Evolutionary conservation across 2,888 invertebrate genomes (phyloP).

Genomic region (Oxycera nigricornis): DNA sequence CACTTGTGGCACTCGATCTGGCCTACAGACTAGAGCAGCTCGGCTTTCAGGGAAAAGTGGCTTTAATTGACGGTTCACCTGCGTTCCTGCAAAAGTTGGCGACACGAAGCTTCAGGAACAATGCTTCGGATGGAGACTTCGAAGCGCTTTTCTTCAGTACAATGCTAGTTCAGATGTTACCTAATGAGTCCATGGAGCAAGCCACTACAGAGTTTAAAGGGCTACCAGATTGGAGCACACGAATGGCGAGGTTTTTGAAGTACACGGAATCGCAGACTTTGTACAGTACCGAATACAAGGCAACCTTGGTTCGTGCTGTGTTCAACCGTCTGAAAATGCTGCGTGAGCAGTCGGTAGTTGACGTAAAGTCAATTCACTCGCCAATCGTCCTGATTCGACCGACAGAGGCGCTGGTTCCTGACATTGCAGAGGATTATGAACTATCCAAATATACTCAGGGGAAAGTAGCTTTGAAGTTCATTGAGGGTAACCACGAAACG

Average conservation of each 20-base stretch:
- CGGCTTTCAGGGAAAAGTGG: background rate
- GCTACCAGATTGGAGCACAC: constrained; percentile 60
- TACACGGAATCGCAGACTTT: constrained; percentile 64
- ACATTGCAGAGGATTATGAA: constrained; percentile 71
- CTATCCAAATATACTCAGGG: constrained; percentile 67
- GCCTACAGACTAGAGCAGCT: background rate
- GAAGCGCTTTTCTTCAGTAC: background rate
- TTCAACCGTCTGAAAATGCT: constrained; percentile 67
- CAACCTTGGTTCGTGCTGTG: constrained; percentile 59
- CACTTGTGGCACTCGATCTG: background rate
- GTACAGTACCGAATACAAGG: constrained; percentile 61
- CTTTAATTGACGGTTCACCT: background rate
- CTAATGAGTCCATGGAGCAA: constrained; percentile 60
- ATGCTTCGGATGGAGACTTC: background rate
- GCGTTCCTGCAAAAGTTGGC: constrained; percentile 52
- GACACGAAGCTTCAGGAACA: constrained; percentile 49
- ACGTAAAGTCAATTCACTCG: constrained; percentile 64
- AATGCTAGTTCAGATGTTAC: background rate
- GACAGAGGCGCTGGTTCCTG: constrained; percentile 64
- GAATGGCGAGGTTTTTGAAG: constrained; percentile 65
- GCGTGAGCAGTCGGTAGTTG: constrained; percentile 62
- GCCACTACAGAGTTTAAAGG: constrained; percentile 54
- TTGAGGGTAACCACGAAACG: constrained; percentile 76
- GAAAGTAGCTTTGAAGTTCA: constrained; percentile 66
- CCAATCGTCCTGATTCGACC: constrained; percentile 71